Conservation (phyloP, 2,113 vertebrate species). For the Cervus canadensis region DNA sequence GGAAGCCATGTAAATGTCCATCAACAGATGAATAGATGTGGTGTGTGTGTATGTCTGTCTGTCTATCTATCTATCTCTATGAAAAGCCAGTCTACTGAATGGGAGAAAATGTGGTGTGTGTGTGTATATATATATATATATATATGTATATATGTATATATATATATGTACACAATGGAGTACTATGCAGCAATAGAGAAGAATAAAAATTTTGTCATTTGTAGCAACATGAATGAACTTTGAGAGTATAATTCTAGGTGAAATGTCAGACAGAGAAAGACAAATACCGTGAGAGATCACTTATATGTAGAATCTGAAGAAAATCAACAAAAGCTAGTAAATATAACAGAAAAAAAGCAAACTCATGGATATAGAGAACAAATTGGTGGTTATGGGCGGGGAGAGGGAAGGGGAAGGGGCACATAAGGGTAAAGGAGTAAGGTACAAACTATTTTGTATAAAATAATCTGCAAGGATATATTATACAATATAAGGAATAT, state of each 20-base stretch:
- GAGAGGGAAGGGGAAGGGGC: neutral
- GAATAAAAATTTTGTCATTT: neutral
- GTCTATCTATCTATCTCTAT: neutral
- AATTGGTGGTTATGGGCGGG: neutral
- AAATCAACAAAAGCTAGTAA: neutral
- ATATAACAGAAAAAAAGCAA: neutral
- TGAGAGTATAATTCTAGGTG: neutral
- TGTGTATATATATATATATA: neutral
- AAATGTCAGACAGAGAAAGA: neutral
- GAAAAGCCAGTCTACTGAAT: neutral
- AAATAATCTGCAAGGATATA: neutral
- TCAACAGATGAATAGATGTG: neutral
- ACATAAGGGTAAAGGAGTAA: neutral
- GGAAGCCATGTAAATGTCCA: neutral
- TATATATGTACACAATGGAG: neutral
- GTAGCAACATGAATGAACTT: neutral
- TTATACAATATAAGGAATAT: neutral
- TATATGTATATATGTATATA: neutral
- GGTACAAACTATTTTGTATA: neutral
- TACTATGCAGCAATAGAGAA: neutral
- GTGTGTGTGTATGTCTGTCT: neutral
- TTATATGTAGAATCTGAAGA: neutral
- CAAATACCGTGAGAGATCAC: neutral
- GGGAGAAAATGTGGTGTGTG: neutral
- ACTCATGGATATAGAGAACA: neutral